Conservation (phyloP, 1,140 invertebrate species). For the Papilio glaucus region DNA sequence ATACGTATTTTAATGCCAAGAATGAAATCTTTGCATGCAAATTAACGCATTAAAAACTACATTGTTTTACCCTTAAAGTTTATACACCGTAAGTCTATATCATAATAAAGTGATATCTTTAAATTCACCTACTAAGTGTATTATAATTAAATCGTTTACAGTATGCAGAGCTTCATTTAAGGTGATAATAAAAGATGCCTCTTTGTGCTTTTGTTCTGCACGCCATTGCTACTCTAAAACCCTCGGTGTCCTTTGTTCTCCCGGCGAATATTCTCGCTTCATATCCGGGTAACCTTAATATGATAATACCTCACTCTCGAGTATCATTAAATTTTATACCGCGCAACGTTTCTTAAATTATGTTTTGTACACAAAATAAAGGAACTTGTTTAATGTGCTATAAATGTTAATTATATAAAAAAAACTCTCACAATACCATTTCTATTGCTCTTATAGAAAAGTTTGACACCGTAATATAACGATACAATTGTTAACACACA, state of each 20-base stretch:
- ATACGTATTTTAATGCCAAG: too few species aligned
- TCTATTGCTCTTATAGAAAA: background rate
- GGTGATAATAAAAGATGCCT: slow-evolving; percentile 12
- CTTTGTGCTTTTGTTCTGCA: slow-evolving; percentile 40
- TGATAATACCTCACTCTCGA: slow-evolving; percentile 25
- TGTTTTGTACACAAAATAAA: slow-evolving; percentile 14
- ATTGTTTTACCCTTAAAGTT: too few species aligned
- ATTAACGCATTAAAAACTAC: too few species aligned
- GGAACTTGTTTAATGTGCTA: slow-evolving; percentile 1
- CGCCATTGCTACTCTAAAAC: slow-evolving; percentile 41
- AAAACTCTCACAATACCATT: background rate
- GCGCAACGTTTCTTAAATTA: slow-evolving; percentile 1
- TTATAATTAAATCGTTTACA: slow-evolving; percentile 27
- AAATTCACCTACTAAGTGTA: slow-evolving; percentile 3
- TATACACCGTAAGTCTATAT: background rate
- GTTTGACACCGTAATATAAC: background rate
- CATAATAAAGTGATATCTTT: background rate
- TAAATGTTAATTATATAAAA: background rate
- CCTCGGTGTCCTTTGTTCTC: slow-evolving; percentile 54
- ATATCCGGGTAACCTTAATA: slow-evolving; percentile 46
- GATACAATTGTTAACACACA: background rate
- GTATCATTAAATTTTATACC: slow-evolving; percentile 21
- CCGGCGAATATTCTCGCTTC: slow-evolving; percentile 43
- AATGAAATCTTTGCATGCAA: too few species aligned
- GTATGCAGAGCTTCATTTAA: background rate